Percentiles rank a stretch among this genome's conserved stretches.
Evolutionary conservation across 2,888 invertebrate species (phyloP).

Genomic region (Tyria jacobaeae): DNA sequence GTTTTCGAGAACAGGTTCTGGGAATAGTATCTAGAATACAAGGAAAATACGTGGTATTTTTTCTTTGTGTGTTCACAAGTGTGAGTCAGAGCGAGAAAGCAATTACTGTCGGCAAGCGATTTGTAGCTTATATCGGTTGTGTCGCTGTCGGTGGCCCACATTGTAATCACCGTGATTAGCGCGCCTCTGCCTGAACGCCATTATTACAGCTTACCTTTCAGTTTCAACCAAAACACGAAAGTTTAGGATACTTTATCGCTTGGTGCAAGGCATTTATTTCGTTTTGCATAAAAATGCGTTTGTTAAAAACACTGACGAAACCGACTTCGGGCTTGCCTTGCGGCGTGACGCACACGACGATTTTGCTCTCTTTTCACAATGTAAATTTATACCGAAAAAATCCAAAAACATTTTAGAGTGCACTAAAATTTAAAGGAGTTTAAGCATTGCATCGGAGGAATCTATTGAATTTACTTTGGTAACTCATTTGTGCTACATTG

Average conservation of each 20-base stretch:
- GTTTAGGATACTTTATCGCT: constrained; percentile 42
- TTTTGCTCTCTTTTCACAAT: constrained; percentile 29
- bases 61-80: constrained; percentile 29
- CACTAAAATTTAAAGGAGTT: constrained; percentile 14
- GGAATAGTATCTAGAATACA: neutral
- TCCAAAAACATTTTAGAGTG: constrained; percentile 27
- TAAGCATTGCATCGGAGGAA: constrained; percentile 11
- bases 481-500: constrained; percentile 23
- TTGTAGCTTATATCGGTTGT: constrained; percentile 15
- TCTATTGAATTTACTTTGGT: constrained; percentile 16
- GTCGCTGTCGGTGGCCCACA: constrained; percentile 53
- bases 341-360: constrained; percentile 30
- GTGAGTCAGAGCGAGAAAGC: constrained; percentile 36
- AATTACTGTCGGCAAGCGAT: constrained; percentile 41
- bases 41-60: constrained; percentile 14
- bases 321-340: constrained; percentile 29
- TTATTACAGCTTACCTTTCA: constrained; percentile 33
- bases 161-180: constrained; percentile 60
- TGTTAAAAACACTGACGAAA: constrained; percentile 45
- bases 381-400: constrained; percentile 30
- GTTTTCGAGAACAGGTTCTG: neutral
- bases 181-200: constrained; percentile 42
- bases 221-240: constrained; percentile 37
- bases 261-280: constrained; percentile 30
- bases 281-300: constrained; percentile 33